Evolutionary conservation across 2,797 vertebrate species (phyloP).

Genomic region (Lutjanus campechanus): DNA sequence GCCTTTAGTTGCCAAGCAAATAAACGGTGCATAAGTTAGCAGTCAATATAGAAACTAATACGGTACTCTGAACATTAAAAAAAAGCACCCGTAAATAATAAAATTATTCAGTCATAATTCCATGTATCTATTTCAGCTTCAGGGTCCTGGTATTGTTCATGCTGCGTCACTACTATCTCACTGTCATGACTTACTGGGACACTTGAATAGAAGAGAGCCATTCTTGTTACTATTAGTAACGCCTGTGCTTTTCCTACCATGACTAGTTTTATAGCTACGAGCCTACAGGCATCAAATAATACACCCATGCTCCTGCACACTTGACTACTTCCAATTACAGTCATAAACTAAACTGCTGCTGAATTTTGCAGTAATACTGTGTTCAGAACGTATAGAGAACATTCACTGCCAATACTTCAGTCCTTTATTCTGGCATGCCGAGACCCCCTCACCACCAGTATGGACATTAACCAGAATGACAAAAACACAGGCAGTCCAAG

Average conservation of each 20-base stretch:
- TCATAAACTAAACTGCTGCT: constrained; percentile 1
- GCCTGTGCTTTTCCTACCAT: not conserved
- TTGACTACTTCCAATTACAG: constrained; percentile 3
- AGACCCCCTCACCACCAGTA: not conserved
- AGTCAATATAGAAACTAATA: not conserved
- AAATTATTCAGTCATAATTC: not conserved
- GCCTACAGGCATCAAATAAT: not conserved
- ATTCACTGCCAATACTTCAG: not conserved
- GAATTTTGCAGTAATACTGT: not conserved
- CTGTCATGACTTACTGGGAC: not conserved
- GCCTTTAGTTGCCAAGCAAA: too few species aligned
- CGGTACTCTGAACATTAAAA: not conserved
- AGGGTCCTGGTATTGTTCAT: not conserved
- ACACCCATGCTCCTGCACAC: not conserved
- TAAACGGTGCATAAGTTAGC: not conserved
- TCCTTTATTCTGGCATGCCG: constrained; percentile 18
- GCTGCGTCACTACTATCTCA: not conserved
- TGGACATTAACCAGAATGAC: constrained; percentile 7
- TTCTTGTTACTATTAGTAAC: not conserved
- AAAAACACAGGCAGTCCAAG: constrained; percentile 1
- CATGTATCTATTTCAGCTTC: not conserved
- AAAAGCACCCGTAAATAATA: not conserved
- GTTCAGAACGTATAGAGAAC: not conserved
- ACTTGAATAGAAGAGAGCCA: not conserved
- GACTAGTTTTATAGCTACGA: not conserved